A percentile compares a stretch with the other conserved stretches of the same genome.
Evolutionary conservation across 1,140 invertebrate genomes (phyloP).

Genomic region (Solenopsis fugax): DNA sequence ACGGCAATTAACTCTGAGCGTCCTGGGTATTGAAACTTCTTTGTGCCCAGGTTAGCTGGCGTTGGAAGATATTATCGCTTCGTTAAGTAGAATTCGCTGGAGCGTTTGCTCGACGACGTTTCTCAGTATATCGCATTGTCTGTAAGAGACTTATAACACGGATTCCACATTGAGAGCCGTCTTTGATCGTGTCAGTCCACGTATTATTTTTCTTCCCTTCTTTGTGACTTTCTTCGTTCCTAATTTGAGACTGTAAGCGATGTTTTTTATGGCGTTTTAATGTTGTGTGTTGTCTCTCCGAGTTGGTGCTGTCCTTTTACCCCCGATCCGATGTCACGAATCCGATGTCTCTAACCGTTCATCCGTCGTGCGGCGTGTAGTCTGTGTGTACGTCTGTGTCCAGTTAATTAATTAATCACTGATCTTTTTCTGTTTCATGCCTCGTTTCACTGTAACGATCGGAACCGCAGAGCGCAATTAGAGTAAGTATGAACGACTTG

Average conservation of each 20-base stretch:
- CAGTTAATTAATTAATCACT: conserved; percentile 68
- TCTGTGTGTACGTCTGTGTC: neutral
- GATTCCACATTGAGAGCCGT: neutral
- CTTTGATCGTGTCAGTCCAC: conserved; percentile 30
- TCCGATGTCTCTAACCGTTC: neutral
- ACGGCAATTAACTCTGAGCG: conserved; percentile 30
- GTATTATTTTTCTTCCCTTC: neutral
- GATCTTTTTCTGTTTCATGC: conserved; percentile 87
- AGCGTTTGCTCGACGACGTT: neutral
- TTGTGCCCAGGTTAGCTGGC: conserved; percentile 2
- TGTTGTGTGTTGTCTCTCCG: conserved; percentile 37
- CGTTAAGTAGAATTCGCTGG: conserved; percentile 17
- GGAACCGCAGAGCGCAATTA: conserved; percentile 88
- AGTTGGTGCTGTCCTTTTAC: conserved; percentile 24
- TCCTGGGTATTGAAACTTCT: conserved; percentile 32
- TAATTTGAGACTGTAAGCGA: conserved; percentile 12
- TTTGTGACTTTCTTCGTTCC: conserved; percentile 6
- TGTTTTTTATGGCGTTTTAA: conserved; percentile 3
- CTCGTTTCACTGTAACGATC: conserved; percentile 79
- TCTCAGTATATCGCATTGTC: conserved; percentile 16
- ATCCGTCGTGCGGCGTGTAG: conserved; percentile 15
- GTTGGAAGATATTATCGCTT: conserved; percentile 27
- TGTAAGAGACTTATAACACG: conserved; percentile 3
- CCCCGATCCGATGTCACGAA: conserved; percentile 22
- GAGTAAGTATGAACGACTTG: conserved; percentile 87